A percentile compares a stretch with the other conserved stretches of the same genome.
Evolutionary conservation across 1,140 invertebrate species (phyloP).

Genomic region (Stratiolaelaps scimitus): DNA sequence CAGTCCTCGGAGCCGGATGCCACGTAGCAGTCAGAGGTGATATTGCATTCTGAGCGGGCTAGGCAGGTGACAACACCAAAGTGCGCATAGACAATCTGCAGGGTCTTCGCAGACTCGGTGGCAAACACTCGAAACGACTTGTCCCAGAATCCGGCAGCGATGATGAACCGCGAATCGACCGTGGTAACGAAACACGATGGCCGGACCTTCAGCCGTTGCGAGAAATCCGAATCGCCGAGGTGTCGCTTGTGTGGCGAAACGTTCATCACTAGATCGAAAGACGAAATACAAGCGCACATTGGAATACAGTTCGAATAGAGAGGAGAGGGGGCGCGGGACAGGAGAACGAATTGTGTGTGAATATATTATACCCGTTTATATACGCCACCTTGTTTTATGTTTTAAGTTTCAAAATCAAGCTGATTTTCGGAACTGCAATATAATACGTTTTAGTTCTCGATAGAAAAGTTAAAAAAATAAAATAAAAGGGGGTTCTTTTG

Average conservation of each 20-base stretch:
- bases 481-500: too few relatives aligned
- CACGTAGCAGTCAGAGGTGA: constrained; percentile 95
- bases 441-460: too few relatives aligned
- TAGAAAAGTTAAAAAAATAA: too few relatives aligned
- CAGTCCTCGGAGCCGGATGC: constrained; percentile 95
- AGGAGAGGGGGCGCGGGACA: too few relatives aligned
- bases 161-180: constrained; percentile 85
- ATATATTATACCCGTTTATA: too few relatives aligned
- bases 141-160: constrained; percentile 99
- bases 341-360: too few relatives aligned
- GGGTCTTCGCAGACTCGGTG: constrained; percentile 91
- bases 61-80: constrained; percentile 96
- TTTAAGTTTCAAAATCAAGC: too few relatives aligned
- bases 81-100: constrained; percentile 96
- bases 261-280: constrained; percentile 36
- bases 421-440: too few relatives aligned
- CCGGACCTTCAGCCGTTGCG: constrained; percentile 78
- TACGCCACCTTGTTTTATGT: too few relatives aligned
- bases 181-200: constrained; percentile 94
- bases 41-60: constrained; percentile 90
- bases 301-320: too few relatives aligned
- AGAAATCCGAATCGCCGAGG: constrained; percentile 81
- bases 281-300: too few relatives aligned
- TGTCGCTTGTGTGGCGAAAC: constrained; percentile 53
- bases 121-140: constrained; percentile 96